These are phyloP conservation scores for Solea solea DNA, from an alignment of 2,113 vertebrate genomes.

Conservation along the genomic window DNA sequence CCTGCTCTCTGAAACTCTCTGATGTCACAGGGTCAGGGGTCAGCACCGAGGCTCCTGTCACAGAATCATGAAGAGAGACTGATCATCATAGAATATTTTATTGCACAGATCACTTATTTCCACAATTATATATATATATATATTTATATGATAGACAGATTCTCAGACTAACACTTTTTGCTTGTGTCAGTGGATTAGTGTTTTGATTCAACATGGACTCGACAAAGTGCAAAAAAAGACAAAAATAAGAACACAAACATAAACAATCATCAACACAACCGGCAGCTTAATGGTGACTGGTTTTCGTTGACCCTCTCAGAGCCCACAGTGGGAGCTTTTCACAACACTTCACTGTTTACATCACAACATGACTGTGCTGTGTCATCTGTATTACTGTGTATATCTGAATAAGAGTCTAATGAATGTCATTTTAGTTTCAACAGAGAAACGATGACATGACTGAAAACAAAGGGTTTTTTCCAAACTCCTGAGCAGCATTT, in stretches of 20 bases:
- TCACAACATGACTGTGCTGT: background rate
- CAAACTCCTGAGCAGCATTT: too few relatives aligned
- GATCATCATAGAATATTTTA: slow-evolving; percentile 51
- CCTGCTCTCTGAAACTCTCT: too few relatives aligned
- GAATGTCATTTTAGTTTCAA: too few relatives aligned
- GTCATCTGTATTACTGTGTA: too few relatives aligned
- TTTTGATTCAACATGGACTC: slow-evolving; percentile 51
- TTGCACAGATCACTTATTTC: slow-evolving; percentile 69
- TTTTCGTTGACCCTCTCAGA: background rate
- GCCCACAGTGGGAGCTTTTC: background rate
- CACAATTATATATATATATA: background rate
- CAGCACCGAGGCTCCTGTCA: too few relatives aligned
- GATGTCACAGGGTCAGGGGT: too few relatives aligned
- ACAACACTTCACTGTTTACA: background rate
- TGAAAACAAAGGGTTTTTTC: too few relatives aligned
- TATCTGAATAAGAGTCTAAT: too few relatives aligned
- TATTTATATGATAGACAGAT: slow-evolving; percentile 44
- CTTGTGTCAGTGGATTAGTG: slow-evolving; percentile 50
- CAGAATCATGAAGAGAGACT: background rate
- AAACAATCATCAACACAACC: slow-evolving; percentile 27
- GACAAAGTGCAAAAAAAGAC: slow-evolving; percentile 39
- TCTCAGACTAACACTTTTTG: slow-evolving; percentile 65
- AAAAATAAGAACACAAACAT: slow-evolving; percentile 58
- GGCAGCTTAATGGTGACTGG: slow-evolving; percentile 30
- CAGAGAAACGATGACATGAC: too few relatives aligned